These are phyloP conservation scores for Garra rufa DNA, from an alignment of 2,113 vertebrate genomes.

Conservation along the genomic window DNA sequence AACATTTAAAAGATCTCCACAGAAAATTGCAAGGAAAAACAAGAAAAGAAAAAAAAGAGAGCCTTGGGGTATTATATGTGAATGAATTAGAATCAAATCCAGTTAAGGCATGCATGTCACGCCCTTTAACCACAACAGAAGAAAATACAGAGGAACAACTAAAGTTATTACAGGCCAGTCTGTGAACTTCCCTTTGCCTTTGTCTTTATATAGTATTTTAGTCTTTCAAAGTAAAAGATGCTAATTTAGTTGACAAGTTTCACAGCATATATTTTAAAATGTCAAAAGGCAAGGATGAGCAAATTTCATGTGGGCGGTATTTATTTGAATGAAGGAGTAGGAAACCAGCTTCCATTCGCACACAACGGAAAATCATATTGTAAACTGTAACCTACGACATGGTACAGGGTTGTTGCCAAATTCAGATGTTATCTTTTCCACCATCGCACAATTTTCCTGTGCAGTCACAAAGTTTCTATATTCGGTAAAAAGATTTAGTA, in stretches of 20 bases:
- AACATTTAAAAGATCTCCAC: not conserved
- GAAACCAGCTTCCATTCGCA: not conserved
- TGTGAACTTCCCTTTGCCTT: slow-evolving; percentile 10
- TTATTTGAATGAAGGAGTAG: slow-evolving; percentile 2
- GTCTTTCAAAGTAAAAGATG: slow-evolving; percentile 42
- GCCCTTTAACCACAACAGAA: slow-evolving; percentile 26
- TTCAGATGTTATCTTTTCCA: not conserved
- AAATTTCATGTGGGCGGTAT: slow-evolving; percentile 19
- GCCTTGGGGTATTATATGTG: slow-evolving; percentile 17
- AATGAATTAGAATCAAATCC: slow-evolving; percentile 37
- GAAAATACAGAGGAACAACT: slow-evolving; percentile 23
- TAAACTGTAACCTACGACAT: not conserved
- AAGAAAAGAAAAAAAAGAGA: slow-evolving; percentile 30
- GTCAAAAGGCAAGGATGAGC: slow-evolving; percentile 42
- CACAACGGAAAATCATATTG: not conserved
- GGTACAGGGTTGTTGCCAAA: not conserved
- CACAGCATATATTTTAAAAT: slow-evolving; percentile 41
- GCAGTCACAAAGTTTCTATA: too few species aligned
- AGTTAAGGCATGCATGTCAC: slow-evolving; percentile 12
- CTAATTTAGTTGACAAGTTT: slow-evolving; percentile 43
- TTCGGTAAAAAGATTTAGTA: not conserved
- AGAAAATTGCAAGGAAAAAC: not conserved
- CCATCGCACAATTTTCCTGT: not conserved
- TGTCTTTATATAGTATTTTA: slow-evolving; percentile 20
- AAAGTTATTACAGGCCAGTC: slow-evolving; percentile 23